phyloP scores from a whole-genome alignment of 2,888 invertebrate species.

The Acleris holmiana region DNA sequence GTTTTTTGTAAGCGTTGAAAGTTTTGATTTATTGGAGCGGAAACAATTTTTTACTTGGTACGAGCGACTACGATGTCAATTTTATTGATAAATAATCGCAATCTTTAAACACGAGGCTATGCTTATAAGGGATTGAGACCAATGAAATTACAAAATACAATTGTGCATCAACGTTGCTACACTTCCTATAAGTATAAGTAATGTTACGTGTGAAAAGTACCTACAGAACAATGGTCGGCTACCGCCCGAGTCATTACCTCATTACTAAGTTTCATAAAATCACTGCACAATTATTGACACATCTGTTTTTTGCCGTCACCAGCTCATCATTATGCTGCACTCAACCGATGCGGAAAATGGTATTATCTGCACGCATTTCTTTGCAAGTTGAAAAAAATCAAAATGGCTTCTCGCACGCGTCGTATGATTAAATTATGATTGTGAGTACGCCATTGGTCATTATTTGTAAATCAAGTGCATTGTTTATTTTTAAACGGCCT shows the following conservation, averaged over 20 bases:
- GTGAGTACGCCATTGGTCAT: conserved; percentile 67
- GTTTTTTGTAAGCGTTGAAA: conserved; percentile 34
- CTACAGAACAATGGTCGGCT: conserved; percentile 49
- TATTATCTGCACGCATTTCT: conserved; percentile 75
- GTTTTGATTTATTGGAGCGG: conserved; percentile 35
- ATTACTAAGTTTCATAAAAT: conserved; percentile 56
- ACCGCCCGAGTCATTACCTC: conserved; percentile 46
- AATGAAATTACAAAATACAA: background rate
- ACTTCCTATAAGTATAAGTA: conserved; percentile 8
- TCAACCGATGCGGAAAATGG: conserved; percentile 63
- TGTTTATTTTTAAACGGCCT: conserved; percentile 40
- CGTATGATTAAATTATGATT: conserved; percentile 68
- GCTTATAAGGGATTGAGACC: too few species aligned
- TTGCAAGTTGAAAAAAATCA: conserved; percentile 45
- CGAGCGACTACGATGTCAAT: too few species aligned
- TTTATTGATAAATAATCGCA: too few species aligned
- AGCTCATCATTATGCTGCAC: conserved; percentile 49
- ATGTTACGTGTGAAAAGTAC: conserved; percentile 27
- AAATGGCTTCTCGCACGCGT: conserved; percentile 55
- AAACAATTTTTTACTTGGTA: conserved; percentile 16
- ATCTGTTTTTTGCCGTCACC: conserved; percentile 54
- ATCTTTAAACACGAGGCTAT: too few species aligned
- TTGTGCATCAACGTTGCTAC: background rate
- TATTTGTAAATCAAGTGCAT: conserved; percentile 77
- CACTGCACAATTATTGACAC: conserved; percentile 54